Evolutionary conservation across 2,888 invertebrate species (phyloP), one percentile per base, ranked within the genome.

Genomic region (Meteorus colon): DNA sequence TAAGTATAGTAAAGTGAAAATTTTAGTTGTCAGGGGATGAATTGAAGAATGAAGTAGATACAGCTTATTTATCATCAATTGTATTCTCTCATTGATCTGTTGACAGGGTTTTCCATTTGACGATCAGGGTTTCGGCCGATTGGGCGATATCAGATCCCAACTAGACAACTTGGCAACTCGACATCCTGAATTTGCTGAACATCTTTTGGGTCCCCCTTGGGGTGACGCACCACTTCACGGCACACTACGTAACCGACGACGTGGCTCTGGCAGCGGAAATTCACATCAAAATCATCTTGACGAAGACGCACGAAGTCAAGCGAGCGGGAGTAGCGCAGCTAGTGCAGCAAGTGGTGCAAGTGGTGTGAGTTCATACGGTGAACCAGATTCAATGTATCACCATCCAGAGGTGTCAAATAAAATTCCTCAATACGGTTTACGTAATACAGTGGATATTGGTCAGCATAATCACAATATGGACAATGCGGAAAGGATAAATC

Each of bases 361-460:
- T 75, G 86, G 82, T 27, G 85, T 84, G 0, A 87, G 87, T 66
- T 86, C 88, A 1, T 86, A 86, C 84, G 82, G 86, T n/a, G 89
- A 87, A 34, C 75, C 86, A 4, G 79, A 80, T n/a, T 77, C 27
- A 19, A 75, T 74, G 74, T 67, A 73, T n/a, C 73, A 74, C 19
- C 70, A 69, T n/a, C 48, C 79, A 31, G 37, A 73, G 6, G 29
- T 37, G n/a, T 19, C 66, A 8, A 83, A 87, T 83, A 84, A 90
- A 84, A 85, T 94, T 14, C 92, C 93, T 68, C 94, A 94, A 82
- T 93, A 94, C 92, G 94, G 94, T 4, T 87, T 94, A 77, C 92
- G 95, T 80, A 96, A 96, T 86, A 96, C 96, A 29, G 94, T 95
- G 78, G 95, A 96, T 87, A 92, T 96, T 86, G 95, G 95, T 69